Base-by-base conservation (phyloP, 2,888 invertebrate species). In the Odontocolon sp. region DNA sequence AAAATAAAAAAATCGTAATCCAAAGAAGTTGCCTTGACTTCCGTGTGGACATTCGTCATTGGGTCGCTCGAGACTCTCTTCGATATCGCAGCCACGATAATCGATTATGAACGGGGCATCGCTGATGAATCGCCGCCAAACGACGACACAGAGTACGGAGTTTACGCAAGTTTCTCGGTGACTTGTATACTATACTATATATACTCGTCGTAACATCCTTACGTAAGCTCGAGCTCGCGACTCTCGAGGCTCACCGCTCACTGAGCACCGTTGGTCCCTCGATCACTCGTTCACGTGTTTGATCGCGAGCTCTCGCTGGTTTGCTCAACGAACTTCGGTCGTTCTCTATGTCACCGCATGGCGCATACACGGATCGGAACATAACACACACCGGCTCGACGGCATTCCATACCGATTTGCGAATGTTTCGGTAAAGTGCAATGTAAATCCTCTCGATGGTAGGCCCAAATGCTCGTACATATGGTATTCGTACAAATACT, bases 391-490 rank as follows among this genome's bases (percentile, higher is more conserved):
- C 88, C 87, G 86, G 87, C 86, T 85, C 77, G 84, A 87, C 88
- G 84, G 85, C 87, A 88, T 88, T 88, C 88, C 88, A 84, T 84
- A 84, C 86, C 86, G 87, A 88, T 88, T 88, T 87, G 88, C 87
- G 86, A 87, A 88, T 85, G 86, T 87, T 88, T 88, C 86, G 86
- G 85, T 86, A 86, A n/a, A n/a, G n/a, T n/a, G n/a, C n/a, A n/a
- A n/a, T n/a, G n/a, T n/a, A n/a, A 87, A 87, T 84, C 85, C 72
- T 64, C 72, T 70, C 72, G 14, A 45, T n/a, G 38, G n/a, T n/a
- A 21, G 16, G 28, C 33, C 63, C n/a, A 59, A 52, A 26, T 1
- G 11, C 50, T 52, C 52, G 52, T 31, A 50, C 71, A 57, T 64
- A n/a, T n/a, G n/a, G n/a, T n/a, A n/a, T n/a, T n/a, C n/a, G n/a